These are phyloP conservation scores for Tethea ocularis DNA, from an alignment of 2,888 invertebrate genomes.

Conservation along the genomic window DNA sequence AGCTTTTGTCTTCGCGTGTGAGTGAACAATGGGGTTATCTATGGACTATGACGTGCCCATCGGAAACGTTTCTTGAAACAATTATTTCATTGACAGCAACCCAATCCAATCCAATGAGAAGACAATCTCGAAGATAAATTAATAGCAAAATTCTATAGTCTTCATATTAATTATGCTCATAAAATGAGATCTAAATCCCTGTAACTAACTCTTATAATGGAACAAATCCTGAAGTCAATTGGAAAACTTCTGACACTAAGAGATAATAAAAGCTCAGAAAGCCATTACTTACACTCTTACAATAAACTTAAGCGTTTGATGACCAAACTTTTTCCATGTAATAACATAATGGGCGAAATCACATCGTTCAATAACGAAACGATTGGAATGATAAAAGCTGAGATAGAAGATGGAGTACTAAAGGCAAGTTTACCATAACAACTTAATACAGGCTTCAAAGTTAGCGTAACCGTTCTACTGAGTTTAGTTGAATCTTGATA, in stretches of 20 bases:
- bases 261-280: constrained; percentile 7
- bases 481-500: constrained; percentile 25
- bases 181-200: not conserved
- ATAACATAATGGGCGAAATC: constrained; percentile 8
- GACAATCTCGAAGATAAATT: not conserved
- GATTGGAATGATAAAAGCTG: constrained; percentile 2
- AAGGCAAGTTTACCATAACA: constrained; percentile 1
- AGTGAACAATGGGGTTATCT: constrained; percentile 1
- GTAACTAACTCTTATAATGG: not conserved
- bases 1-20: not conserved
- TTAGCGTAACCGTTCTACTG: constrained; percentile 12
- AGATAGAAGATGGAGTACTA: not conserved
- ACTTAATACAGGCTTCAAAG: constrained; percentile 3
- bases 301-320: constrained; percentile 6
- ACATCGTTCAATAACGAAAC: constrained; percentile 5
- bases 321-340: constrained; percentile 9
- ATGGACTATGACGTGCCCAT: not conserved
- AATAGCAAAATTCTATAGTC: not conserved
- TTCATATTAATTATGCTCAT: not conserved
- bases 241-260: constrained; percentile 7
- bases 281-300: constrained; percentile 11
- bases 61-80: not conserved
- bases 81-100: not conserved
- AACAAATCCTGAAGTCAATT: not conserved
- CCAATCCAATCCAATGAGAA: not conserved